Evolutionary conservation across 2,797 vertebrate genomes (phyloP), one percentile per base, ranked within the genome.

Genomic region (Rhadinocentrus ornatus): DNA sequence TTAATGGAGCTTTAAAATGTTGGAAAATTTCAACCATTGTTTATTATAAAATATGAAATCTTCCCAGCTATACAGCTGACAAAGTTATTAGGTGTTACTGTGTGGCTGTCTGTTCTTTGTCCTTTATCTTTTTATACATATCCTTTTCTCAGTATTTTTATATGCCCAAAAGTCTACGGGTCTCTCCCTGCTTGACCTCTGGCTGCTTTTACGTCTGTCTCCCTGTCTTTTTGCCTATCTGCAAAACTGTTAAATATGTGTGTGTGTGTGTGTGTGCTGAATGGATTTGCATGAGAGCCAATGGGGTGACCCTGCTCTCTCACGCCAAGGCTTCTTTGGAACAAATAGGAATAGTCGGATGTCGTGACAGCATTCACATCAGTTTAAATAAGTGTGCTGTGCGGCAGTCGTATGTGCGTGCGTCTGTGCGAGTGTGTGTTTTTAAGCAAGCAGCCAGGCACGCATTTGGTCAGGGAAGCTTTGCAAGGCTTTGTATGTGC

Each of bases 301-400:
- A 87, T 91, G 92, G 90, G 91, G 89, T 89, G 91, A 91, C 85
- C 84, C 85, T 88, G 87, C 89, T 88, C 90, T 94, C 92, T 93
- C 94, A 95, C 92, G 92, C 91, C 85, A 94, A 86, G 82, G 91
- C 89, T 92, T 89, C 89, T 89, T 93, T 90, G 87, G 90, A 92
- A 93, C 92, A 93, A 92, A 92, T 91, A 91, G 91, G 86, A 93
- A 85, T 88, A 81, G 88, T 89, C 82, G 88, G 93, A 93, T 95
- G 95, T 96, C 96, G 96, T 97, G 96, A 96, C 94, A 93, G 83
- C 91, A 74, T 87, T 91, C 89, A 93, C 94, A 91, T 96, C 94
- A 93, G 93, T 89, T 92, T 91, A 93, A 92, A 91, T 92, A 93
- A 94, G 93, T 94, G 85, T 86, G 82, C 86, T 80, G 84, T 86